phyloP scores from a whole-genome alignment of 2,113 vertebrate species.

The Cyrtonyx montezumae region DNA sequence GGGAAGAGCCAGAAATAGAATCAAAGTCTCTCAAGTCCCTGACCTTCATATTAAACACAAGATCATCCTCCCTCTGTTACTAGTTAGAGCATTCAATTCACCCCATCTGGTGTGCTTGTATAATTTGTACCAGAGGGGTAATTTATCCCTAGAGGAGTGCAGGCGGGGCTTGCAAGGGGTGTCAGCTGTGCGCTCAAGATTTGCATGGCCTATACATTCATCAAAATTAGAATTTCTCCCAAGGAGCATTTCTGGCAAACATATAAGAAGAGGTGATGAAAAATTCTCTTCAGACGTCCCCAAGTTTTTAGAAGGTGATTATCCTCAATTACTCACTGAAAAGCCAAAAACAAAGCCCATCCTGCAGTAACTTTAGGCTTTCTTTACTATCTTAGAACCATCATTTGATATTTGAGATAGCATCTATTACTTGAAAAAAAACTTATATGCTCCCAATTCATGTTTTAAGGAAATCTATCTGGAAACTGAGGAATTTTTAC shows the following conservation, averaged over 20 bases:
- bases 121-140: slow-evolving; percentile 68
- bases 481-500: neutral
- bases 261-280: neutral
- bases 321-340: neutral
- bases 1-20: slow-evolving; percentile 67
- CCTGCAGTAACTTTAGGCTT: neutral
- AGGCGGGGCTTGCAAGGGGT: slow-evolving; percentile 35
- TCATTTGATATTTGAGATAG: slow-evolving; percentile 41
- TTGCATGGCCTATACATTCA: slow-evolving; percentile 52
- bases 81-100: slow-evolving; percentile 58
- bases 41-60: slow-evolving; percentile 71
- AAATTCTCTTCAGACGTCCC: slow-evolving; percentile 4
- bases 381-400: slow-evolving; percentile 1
- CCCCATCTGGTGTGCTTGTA: slow-evolving; percentile 67
- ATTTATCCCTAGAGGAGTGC: slow-evolving; percentile 64
- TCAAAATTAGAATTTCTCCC: slow-evolving; percentile 24
- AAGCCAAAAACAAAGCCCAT: neutral
- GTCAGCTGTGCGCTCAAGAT: slow-evolving; percentile 58
- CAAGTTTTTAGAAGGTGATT: neutral
- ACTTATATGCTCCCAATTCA: neutral
- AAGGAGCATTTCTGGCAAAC: slow-evolving; percentile 34
- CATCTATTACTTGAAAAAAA: neutral
- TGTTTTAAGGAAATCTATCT: neutral
- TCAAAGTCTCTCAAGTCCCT: slow-evolving; percentile 63
- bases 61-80: slow-evolving; percentile 67